Percentiles rank a stretch among this genome's conserved stretches.
These are phyloP conservation scores for Sphyrna mokarran DNA, from an alignment of 2,113 vertebrate species.

Conservation along the genomic window DNA sequence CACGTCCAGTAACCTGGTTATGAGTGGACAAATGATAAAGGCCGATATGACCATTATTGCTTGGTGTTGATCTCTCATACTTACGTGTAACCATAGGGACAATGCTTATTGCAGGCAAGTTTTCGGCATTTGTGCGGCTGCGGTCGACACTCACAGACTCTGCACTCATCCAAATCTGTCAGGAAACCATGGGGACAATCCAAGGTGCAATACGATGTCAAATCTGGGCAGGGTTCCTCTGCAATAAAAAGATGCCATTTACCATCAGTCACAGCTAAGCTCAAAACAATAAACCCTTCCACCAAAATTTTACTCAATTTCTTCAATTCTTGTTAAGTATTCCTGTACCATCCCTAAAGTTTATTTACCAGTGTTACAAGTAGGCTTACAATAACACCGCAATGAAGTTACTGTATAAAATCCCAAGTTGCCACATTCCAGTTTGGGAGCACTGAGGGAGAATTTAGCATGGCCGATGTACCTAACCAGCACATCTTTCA, in stretches of 20 bases:
- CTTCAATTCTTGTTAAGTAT: not conserved
- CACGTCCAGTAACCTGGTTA: not conserved
- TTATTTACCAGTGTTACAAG: not conserved
- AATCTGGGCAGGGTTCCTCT: conserved; percentile 65
- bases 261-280: not conserved
- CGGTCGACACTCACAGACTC: conserved; percentile 61
- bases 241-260: conserved; percentile 44
- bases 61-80: conserved; percentile 41
- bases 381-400: too few relatives aligned
- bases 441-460: too few relatives aligned
- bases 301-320: not conserved
- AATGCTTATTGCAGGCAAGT: conserved; percentile 65
- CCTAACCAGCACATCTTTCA: too few relatives aligned
- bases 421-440: too few relatives aligned
- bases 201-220: conserved; percentile 56
- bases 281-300: not conserved
- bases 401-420: too few relatives aligned
- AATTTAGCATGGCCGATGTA: too few relatives aligned
- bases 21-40: not conserved
- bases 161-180: conserved; percentile 61
- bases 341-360: not conserved
- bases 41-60: too few relatives aligned
- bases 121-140: conserved; percentile 55
- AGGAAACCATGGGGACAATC: conserved; percentile 61
- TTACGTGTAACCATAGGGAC: conserved; percentile 67